Conservation (phyloP, 2,113 vertebrate genomes). For the Syngnathoides biaculeatus region DNA sequence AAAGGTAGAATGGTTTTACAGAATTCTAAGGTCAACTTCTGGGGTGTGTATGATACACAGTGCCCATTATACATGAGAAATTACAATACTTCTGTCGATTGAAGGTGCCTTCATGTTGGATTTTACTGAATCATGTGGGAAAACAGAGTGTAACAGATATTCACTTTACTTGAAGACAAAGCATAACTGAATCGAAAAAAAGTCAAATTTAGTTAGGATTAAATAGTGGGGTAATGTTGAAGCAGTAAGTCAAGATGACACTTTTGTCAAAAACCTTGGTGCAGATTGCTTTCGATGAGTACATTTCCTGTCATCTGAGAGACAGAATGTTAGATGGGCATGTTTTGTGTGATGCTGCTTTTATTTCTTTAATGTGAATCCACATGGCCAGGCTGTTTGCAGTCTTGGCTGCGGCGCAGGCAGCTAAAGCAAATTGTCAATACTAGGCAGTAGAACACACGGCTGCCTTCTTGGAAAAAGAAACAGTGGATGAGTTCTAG, state of each 20-base stretch:
- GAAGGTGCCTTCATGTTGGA: too few species aligned
- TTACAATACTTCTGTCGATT: too few species aligned
- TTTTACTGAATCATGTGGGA: too few species aligned
- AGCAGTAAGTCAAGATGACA: not conserved
- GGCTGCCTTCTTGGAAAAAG: conserved; percentile 60
- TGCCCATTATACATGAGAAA: too few species aligned
- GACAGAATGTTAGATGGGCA: conserved; percentile 53
- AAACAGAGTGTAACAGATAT: not conserved
- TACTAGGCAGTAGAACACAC: conserved; percentile 79
- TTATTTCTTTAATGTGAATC: conserved; percentile 53
- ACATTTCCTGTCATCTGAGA: conserved; percentile 31
- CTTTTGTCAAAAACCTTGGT: conserved; percentile 19
- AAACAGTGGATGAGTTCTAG: conserved; percentile 75
- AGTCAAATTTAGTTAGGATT: not conserved
- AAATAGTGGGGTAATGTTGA: not conserved
- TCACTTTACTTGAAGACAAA: not conserved
- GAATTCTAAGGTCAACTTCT: too few species aligned
- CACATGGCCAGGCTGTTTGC: conserved; percentile 53
- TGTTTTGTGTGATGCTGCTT: conserved; percentile 50
- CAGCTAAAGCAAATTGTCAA: conserved; percentile 58
- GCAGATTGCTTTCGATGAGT: conserved; percentile 21
- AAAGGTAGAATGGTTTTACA: too few species aligned
- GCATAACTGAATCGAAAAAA: not conserved
- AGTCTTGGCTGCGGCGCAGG: conserved; percentile 49
- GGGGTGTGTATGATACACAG: too few species aligned